Evolutionary conservation across 2,888 invertebrate species (phyloP).

Genomic region (Chironomus riparius): DNA sequence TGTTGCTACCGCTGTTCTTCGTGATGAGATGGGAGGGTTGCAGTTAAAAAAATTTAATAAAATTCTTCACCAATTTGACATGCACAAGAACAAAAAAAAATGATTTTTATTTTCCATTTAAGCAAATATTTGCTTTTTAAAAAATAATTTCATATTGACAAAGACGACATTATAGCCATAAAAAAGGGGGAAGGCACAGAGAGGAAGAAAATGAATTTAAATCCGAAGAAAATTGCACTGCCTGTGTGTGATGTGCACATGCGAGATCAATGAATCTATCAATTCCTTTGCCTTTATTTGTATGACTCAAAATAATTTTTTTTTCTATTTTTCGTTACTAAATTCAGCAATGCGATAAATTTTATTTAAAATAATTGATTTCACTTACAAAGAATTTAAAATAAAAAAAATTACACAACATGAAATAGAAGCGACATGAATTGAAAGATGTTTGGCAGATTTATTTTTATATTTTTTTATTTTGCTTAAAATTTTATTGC

Average conservation of each 20-base stretch:
- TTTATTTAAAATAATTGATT: not conserved
- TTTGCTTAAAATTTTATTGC: too few relatives aligned
- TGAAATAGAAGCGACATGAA: not conserved
- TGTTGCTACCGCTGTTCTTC: not conserved
- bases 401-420: not conserved
- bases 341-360: not conserved
- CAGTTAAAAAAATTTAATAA: conserved; percentile 1
- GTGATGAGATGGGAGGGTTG: conserved; percentile 19
- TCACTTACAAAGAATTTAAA: not conserved
- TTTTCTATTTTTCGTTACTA: not conserved
- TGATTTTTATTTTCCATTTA: conserved; percentile 9
- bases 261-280: conserved; percentile 9
- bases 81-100: conserved; percentile 4
- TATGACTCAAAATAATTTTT: not conserved
- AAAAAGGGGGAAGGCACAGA: not conserved
- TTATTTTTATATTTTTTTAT: not conserved
- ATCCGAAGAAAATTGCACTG: conserved; percentile 24
- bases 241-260: not conserved
- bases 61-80: conserved; percentile 10
- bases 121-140: conserved; percentile 18
- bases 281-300: not conserved
- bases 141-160: not conserved
- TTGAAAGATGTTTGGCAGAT: not conserved
- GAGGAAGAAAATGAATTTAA: not conserved
- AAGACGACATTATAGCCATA: not conserved